These are phyloP conservation scores for Uloborus plumipes DNA, from an alignment of 2,888 invertebrate species.

Conservation along the genomic window DNA sequence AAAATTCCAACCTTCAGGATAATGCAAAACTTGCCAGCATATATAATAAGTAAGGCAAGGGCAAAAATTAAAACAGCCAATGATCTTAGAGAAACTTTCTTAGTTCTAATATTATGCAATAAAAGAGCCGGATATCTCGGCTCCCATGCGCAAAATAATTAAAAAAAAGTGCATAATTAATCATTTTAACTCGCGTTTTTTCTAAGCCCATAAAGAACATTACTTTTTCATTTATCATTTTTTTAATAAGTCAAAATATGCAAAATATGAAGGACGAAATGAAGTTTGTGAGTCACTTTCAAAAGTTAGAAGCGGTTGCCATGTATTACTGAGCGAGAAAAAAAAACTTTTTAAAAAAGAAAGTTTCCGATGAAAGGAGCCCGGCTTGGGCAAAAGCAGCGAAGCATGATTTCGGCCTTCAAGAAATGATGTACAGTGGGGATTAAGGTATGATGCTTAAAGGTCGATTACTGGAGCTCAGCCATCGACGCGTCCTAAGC, in stretches of 20 bases:
- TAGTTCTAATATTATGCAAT: conserved; percentile 42
- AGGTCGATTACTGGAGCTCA: conserved; percentile 52
- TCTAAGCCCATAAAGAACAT: conserved; percentile 52
- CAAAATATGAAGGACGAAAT: conserved; percentile 58
- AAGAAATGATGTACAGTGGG: conserved; percentile 56
- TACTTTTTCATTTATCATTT: conserved; percentile 62
- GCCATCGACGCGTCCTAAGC: conserved; percentile 29
- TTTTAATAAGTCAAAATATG: conserved; percentile 59
- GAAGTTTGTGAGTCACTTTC: conserved; percentile 58
- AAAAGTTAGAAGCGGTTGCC: conserved; percentile 56
- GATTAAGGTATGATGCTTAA: conserved; percentile 61
- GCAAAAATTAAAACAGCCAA: conserved; percentile 5
- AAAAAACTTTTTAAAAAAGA: conserved; percentile 11
- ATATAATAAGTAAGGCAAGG: conserved; percentile 2
- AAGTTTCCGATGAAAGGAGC: conserved; percentile 24
- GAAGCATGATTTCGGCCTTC: conserved; percentile 43
- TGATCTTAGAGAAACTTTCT: conserved; percentile 12
- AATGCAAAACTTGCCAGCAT: not conserved
- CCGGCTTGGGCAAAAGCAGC: conserved; percentile 41
- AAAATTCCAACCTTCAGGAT: not conserved
- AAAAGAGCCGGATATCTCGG: conserved; percentile 38
- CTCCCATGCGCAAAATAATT: conserved; percentile 25
- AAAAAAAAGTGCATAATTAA: conserved; percentile 51
- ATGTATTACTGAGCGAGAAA: conserved; percentile 8
- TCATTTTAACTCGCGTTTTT: conserved; percentile 57